These are phyloP conservation scores for Manduca sexta DNA, from an alignment of 1,140 invertebrate species.

Conservation along the genomic window DNA sequence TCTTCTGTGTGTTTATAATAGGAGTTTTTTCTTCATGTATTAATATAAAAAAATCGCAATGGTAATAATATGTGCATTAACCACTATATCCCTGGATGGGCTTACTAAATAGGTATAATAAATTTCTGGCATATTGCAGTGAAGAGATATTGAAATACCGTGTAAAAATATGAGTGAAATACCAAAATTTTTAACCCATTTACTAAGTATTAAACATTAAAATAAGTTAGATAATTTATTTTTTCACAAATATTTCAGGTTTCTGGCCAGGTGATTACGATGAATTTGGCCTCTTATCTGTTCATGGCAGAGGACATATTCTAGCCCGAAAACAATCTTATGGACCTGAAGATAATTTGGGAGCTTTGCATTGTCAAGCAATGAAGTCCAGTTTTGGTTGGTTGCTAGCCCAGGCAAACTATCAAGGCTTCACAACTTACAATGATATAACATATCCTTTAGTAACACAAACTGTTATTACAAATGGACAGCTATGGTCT, in stretches of 20 bases:
- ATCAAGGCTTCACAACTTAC: constrained; percentile 91
- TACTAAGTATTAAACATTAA: too few relatives aligned
- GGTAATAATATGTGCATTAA: too few relatives aligned
- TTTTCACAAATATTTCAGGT: constrained; percentile 69
- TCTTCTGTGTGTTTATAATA: too few relatives aligned
- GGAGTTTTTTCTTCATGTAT: too few relatives aligned
- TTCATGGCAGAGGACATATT: constrained; percentile 78
- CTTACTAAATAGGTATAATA: too few relatives aligned
- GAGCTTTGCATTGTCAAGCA: constrained; percentile 81
- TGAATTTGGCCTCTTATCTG: constrained; percentile 85
- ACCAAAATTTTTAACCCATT: too few relatives aligned
- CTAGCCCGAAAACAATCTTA: constrained; percentile 56
- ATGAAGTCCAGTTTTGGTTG: constrained; percentile 86
- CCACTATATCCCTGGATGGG: too few relatives aligned
- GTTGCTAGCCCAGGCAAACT: constrained; percentile 85
- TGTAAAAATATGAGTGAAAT: too few relatives aligned
- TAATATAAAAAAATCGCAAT: too few relatives aligned
- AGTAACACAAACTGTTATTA: constrained; percentile 87
- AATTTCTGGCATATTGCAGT: too few relatives aligned
- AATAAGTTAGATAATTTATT: background rate
- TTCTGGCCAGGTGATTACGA: constrained; percentile 85
- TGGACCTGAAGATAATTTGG: constrained; percentile 71
- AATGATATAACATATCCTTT: constrained; percentile 93
- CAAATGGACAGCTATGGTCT: constrained; percentile 87
- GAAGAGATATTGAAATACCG: too few relatives aligned